Base-by-base conservation (phyloP, 2,113 vertebrate species). In the Excalfactoria chinensis region DNA sequence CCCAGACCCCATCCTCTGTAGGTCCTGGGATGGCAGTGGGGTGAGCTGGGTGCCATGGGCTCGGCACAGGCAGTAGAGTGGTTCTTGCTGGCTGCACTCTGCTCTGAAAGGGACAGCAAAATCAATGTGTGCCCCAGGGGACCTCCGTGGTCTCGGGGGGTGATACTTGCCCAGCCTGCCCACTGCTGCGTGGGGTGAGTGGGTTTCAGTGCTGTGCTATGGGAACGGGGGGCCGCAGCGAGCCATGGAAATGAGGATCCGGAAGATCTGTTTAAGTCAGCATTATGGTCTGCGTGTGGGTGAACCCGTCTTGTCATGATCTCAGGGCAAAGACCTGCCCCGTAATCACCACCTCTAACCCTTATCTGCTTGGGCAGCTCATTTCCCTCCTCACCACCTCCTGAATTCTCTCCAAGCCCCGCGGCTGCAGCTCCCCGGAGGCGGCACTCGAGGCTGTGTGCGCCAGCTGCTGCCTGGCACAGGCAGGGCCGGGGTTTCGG, bases 221-320 rank as follows among this genome's bases (percentile, higher is more conserved):
- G 82, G 90, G 93, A 94, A 86, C 80, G 23, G 1, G 0, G 16
- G 51, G 25, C 58, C 6, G 22, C 83, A 68, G 62, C 1, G 7
- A 89, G 62, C 43, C 88, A 72, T 89, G 94, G 93, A 93, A 96
- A 95, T 90, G 64, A 90, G 89, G n/a, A 84, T 89, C 80, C 80
- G 75, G 67, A 55, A 92, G 93, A 87, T 91, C 90, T 96, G 71
- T 92, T 89, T 18, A 94, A 93, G 95, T 94, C 93, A 95, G 93
- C 95, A 68, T 66, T 93, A 84, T 8, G 5, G 28, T 44, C 63
- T 69, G 85, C 88, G 68, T 95, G 95, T 95, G 95, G 95, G 95
- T 96, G 95, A 96, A 95, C 89, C 90, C 35, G 80, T 91, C 91
- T 84, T 93, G 95, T 92, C 94, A 89, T 93, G 90, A 93, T 93